Evolutionary conservation across 1,140 invertebrate species (phyloP).

Genomic region (Drosophila mauritiana): DNA sequence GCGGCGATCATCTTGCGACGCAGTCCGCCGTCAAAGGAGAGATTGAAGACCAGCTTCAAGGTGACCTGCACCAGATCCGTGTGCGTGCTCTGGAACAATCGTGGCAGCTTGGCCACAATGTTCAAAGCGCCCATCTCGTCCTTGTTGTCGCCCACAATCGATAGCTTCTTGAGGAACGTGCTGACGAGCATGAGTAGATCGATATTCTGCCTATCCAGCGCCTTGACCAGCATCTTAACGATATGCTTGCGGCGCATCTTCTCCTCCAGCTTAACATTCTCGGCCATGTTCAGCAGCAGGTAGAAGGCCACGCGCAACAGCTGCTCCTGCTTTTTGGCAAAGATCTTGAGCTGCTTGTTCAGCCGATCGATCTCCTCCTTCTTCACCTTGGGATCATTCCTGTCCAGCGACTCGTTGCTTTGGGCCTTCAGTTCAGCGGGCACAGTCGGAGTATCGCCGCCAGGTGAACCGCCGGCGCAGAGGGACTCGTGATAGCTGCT

Average conservation of each 20-base stretch:
- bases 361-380: constrained; percentile 93
- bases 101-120: constrained; percentile 90
- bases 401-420: constrained; percentile 85
- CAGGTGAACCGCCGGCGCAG: constrained; percentile 68
- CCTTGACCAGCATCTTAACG: constrained; percentile 94
- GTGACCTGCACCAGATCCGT: constrained; percentile 94
- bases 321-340: constrained; percentile 97
- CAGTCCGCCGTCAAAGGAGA: constrained; percentile 97
- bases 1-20: constrained; percentile 95
- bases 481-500: constrained; percentile 88
- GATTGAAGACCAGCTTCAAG: constrained; percentile 96
- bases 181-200: constrained; percentile 96
- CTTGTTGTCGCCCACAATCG: constrained; percentile 97
- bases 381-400: constrained; percentile 86
- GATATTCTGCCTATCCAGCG: constrained; percentile 93
- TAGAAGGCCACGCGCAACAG: constrained; percentile 95
- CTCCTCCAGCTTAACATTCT: constrained; percentile 96
- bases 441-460: constrained; percentile 36
- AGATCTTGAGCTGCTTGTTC: constrained; percentile 90
- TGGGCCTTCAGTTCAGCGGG: constrained; percentile 68
- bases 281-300: constrained; percentile 96
- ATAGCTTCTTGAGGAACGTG: constrained; percentile 97
- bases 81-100: constrained; percentile 89
- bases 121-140: constrained; percentile 93
- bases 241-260: constrained; percentile 99